Percentiles rank a stretch among this genome's conserved stretches.
phyloP scores from a whole-genome alignment of 1,140 invertebrate species.

The Diuraphis noxia region DNA sequence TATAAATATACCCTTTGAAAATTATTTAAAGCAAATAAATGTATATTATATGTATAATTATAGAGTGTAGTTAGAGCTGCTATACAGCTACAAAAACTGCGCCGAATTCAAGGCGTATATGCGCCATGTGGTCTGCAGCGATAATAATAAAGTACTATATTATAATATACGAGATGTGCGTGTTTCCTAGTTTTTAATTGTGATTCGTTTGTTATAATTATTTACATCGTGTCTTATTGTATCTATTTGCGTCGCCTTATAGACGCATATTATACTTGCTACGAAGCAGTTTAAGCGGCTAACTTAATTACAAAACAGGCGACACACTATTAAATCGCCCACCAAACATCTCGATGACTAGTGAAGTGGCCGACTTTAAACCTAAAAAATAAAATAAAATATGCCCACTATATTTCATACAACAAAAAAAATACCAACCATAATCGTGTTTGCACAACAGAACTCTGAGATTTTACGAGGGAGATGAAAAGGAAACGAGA shows the following conservation, averaged over 20 bases:
- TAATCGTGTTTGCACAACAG: conserved; percentile 38
- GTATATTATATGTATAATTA: background rate
- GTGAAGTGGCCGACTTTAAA: background rate
- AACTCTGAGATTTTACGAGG: background rate
- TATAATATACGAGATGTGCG: background rate
- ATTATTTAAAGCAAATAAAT: background rate
- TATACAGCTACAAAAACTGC: background rate
- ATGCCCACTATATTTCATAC: background rate
- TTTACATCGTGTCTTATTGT: background rate
- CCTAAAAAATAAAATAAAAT: background rate
- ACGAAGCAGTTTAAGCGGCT: background rate
- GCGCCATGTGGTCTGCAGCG: too few relatives aligned
- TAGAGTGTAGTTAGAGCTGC: background rate
- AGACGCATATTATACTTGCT: background rate
- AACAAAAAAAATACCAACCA: conserved; percentile 7
- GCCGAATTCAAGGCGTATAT: background rate
- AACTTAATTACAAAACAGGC: conserved; percentile 12
- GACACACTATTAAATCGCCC: conserved; percentile 13
- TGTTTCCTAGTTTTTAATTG: background rate
- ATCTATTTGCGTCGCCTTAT: background rate
- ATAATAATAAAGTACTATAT: too few relatives aligned
- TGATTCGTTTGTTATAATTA: background rate
- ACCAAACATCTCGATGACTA: background rate
- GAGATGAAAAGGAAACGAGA: conserved; percentile 41
- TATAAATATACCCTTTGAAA: background rate